Evolutionary conservation across 2,113 vertebrate species (phyloP).

Genomic region (Crotalus tigris): DNA sequence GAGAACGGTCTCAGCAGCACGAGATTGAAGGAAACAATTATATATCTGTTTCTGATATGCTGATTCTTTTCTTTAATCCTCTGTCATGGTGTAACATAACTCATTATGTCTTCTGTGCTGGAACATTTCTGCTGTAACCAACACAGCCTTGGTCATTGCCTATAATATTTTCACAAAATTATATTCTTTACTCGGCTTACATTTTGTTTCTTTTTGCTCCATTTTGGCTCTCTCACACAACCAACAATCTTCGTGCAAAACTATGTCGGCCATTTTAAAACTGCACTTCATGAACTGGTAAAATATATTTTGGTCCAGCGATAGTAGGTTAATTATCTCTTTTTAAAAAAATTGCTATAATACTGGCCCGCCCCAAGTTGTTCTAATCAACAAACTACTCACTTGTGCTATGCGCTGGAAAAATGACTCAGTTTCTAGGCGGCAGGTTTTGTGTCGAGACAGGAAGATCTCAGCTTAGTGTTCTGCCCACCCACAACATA

Average conservation of each 20-base stretch:
- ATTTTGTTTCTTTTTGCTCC: neutral
- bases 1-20: neutral
- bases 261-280: neutral
- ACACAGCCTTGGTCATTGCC: neutral
- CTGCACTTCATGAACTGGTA: neutral
- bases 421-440: conserved; percentile 38
- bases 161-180: too few relatives aligned
- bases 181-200: neutral
- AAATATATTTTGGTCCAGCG: neutral
- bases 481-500: conserved; percentile 57
- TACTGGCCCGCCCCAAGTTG: neutral
- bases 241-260: neutral
- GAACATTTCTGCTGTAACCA: too few relatives aligned
- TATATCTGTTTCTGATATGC: neutral
- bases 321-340: neutral
- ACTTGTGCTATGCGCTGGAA: conserved; percentile 43
- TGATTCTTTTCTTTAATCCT: neutral
- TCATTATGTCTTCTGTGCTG: neutral
- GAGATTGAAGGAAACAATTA: neutral
- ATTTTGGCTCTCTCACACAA: neutral
- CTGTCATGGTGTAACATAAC: neutral
- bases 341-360: neutral
- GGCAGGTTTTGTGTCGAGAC: conserved; percentile 38
- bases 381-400: conserved; percentile 31
- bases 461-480: conserved; percentile 56